Evolutionary conservation across 2,888 invertebrate species (phyloP).

Genomic region (Lagria hirta): DNA sequence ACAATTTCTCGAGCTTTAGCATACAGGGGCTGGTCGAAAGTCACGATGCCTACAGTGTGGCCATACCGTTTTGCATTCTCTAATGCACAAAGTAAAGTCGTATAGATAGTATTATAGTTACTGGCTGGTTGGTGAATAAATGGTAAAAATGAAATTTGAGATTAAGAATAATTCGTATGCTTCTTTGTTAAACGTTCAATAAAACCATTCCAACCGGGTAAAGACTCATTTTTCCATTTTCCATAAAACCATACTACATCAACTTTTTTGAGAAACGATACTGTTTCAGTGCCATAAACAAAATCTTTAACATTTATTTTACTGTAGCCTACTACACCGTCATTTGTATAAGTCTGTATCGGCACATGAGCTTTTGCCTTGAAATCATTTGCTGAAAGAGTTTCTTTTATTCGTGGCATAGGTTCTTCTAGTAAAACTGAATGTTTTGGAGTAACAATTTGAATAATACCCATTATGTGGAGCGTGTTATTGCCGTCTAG

Average conservation of each 20-base stretch:
- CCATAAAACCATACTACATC: conserved; percentile 30
- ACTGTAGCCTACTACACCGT: conserved; percentile 24
- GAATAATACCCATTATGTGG: conserved; percentile 40
- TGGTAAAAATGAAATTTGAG: conserved; percentile 30
- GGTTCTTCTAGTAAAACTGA: conserved; percentile 30
- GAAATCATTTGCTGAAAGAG: conserved; percentile 27
- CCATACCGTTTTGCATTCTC: conserved; percentile 31
- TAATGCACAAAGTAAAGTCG: conserved; percentile 27
- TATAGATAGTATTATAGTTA: conserved; percentile 34
- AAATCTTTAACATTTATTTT: neutral
- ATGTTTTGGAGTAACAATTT: conserved; percentile 36
- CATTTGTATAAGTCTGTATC: conserved; percentile 24
- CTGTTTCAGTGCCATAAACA: neutral
- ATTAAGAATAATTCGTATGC: too few relatives aligned
- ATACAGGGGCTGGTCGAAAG: conserved; percentile 32
- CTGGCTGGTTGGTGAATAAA: conserved; percentile 23
- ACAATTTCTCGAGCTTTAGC: conserved; percentile 34
- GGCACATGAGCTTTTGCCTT: conserved; percentile 30
- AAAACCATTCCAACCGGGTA: conserved; percentile 36
- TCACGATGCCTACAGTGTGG: conserved; percentile 31
- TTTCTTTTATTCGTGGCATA: conserved; percentile 25
- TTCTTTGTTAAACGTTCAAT: conserved; percentile 31
- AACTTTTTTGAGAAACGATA: neutral
- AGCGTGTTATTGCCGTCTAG: conserved; percentile 39
- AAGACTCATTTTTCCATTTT: conserved; percentile 21